Conservation (phyloP, 2,888 invertebrate genomes). For the Spodoptera picta region DNA sequence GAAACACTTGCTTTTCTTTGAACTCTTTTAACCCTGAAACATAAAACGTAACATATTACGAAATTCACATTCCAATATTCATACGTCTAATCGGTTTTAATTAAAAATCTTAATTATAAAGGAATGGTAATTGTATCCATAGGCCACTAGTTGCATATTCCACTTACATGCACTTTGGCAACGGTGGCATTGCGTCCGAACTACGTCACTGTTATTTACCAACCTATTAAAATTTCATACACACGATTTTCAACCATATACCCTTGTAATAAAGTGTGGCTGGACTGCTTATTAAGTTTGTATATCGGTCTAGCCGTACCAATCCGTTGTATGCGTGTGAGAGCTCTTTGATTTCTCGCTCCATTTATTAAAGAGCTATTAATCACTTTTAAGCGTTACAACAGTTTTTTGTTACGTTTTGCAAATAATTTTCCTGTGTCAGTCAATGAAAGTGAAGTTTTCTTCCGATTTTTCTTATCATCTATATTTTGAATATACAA, state of each 20-base stretch:
- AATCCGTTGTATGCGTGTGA: constrained; percentile 64
- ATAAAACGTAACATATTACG: constrained; percentile 18
- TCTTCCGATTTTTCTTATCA: constrained; percentile 26
- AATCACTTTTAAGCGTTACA: constrained; percentile 74
- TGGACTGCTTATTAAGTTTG: constrained; percentile 33
- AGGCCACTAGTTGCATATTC: constrained; percentile 66
- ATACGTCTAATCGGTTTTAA: constrained; percentile 34
- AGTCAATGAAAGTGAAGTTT: constrained; percentile 35
- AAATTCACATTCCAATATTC: constrained; percentile 32
- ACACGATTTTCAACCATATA: constrained; percentile 37
- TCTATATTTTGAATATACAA: background rate
- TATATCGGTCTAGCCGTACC: constrained; percentile 51
- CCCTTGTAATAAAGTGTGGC: constrained; percentile 25
- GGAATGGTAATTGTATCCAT: constrained; percentile 66
- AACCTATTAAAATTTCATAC: constrained; percentile 18
- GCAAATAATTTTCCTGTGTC: constrained; percentile 41
- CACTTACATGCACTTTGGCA: constrained; percentile 71
- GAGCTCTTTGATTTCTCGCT: constrained; percentile 79
- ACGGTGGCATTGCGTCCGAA: constrained; percentile 69
- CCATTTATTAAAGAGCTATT: constrained; percentile 78
- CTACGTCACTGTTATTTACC: constrained; percentile 58
- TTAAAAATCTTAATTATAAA: constrained; percentile 62
- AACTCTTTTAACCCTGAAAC: constrained; percentile 31
- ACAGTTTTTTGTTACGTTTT: constrained; percentile 64
- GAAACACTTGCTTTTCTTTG: constrained; percentile 1